These are phyloP conservation scores for Athalia cordata DNA, from an alignment of 2,888 invertebrate genomes.

Conservation along the genomic window DNA sequence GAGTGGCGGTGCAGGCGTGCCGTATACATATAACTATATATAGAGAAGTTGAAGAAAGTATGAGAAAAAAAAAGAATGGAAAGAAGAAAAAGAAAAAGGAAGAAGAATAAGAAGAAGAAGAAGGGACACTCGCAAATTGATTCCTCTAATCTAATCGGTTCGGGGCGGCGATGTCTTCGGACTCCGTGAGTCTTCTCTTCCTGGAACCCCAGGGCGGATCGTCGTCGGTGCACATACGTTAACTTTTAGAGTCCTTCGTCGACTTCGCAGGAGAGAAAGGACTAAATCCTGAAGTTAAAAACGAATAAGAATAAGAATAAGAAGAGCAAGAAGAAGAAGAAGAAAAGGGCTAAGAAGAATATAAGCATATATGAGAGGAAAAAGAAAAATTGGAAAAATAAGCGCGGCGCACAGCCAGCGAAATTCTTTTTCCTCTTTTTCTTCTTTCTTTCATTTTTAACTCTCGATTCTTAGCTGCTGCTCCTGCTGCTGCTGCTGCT, in stretches of 20 bases:
- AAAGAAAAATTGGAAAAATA: too few relatives aligned
- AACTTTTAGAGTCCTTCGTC: too few relatives aligned
- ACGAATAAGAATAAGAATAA: too few relatives aligned
- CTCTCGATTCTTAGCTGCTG: too few relatives aligned
- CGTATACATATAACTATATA: neutral
- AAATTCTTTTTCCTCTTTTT: too few relatives aligned
- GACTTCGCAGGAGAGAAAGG: neutral
- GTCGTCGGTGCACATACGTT: conserved; percentile 57
- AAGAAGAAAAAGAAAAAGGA: neutral
- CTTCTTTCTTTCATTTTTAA: too few relatives aligned
- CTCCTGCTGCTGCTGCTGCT: too few relatives aligned
- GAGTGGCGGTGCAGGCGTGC: conserved; percentile 35
- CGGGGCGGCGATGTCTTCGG: conserved; percentile 51
- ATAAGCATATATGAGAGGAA: too few relatives aligned
- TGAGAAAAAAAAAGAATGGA: neutral
- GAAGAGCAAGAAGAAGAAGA: too few relatives aligned
- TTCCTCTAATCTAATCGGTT: conserved; percentile 64
- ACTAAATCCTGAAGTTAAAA: neutral
- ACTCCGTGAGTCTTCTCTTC: conserved; percentile 58
- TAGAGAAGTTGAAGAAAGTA: conserved; percentile 5
- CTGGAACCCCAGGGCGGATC: conserved; percentile 66
- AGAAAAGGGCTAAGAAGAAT: too few relatives aligned
- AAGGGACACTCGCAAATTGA: conserved; percentile 55
- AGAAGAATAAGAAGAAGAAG: neutral
- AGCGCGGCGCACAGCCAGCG: too few relatives aligned